Evolutionary conservation across 2,888 invertebrate genomes (phyloP).

Genomic region (Lycia hirtaria): DNA sequence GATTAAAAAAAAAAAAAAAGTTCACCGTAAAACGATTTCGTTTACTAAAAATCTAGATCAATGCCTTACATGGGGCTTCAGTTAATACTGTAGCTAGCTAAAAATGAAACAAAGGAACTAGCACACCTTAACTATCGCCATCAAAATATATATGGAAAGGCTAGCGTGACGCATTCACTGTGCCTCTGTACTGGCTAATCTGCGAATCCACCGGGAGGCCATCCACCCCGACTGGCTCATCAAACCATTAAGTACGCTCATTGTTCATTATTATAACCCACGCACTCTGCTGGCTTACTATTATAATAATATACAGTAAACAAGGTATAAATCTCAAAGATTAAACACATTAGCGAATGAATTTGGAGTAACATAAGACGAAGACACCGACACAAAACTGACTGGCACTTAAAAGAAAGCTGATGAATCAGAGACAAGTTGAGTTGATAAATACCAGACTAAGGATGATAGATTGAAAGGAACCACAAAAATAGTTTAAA

Average conservation of each 20-base stretch:
- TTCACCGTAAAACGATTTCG: too few relatives aligned
- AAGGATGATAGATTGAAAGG: neutral
- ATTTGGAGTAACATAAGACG: too few relatives aligned
- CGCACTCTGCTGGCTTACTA: neutral
- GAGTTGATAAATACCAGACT: neutral
- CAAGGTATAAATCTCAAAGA: neutral
- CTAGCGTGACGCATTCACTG: conserved; percentile 19
- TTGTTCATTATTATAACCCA: conserved; percentile 15
- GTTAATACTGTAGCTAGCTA: neutral
- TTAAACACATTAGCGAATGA: neutral
- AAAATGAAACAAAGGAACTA: conserved; percentile 18
- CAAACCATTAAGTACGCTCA: conserved; percentile 18
- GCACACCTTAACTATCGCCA: conserved; percentile 8
- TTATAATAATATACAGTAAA: neutral
- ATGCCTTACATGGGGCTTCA: neutral
- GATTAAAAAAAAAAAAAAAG: too few relatives aligned
- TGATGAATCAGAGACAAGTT: neutral
- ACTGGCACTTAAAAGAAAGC: neutral
- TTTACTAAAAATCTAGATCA: neutral
- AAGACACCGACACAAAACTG: neutral
- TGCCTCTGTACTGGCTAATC: conserved; percentile 19
- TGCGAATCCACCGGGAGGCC: conserved; percentile 28
- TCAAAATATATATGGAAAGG: conserved; percentile 2
- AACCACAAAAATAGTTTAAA: neutral
- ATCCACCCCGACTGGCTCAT: conserved; percentile 35